Evolutionary conservation across 1,140 invertebrate genomes (phyloP), one percentile per base, ranked within the genome.

Genomic region (Brachionus calyciflorus): DNA sequence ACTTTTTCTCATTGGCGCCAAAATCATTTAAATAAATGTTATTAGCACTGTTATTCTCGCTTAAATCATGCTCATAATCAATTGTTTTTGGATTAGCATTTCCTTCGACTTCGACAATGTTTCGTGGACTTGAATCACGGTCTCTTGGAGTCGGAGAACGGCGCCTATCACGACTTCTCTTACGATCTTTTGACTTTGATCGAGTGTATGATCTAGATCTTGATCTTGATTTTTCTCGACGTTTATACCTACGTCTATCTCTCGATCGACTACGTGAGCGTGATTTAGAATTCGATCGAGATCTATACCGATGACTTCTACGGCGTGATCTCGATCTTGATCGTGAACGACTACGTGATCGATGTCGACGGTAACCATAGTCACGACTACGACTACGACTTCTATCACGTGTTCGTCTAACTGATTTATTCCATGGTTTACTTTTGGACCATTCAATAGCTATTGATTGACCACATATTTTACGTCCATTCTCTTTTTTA

Each of bases 371-470:
- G 12, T 65, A 65, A 3, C 60, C 60, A 24, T 65, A 65, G 44
- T 65, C 60, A 0, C 60, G 33, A 10, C 60, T 65, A 9, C 60
- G 12, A 41, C 60, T 65, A 0, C 60, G 33, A 24, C 44, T 46
- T 65, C 60, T 44, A 12, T 65, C 60, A 44, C 14, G 7, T n/a
- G n/a, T 37, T 65, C 60, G 17, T 44, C 60, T 44, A 37, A 26
- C 30, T n/a, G 60, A 41, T 41, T 65, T 65, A 14, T 65, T 65
- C 60, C 60, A 65, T 12, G 60, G 60, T 30, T 79, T 82, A 7
- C 82, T 83, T 77, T 85, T 85, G 0, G 85, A 84, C 84, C 84
- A 86, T 79, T 87, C 86, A 5, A 86, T 85, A 49, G 86, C 84
- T 24, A 87, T 85, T 41, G 81, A 84, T 28, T 84, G 83, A 0